Evolutionary conservation across 2,113 vertebrate species (phyloP).

Genomic region (Plotosus lineatus): DNA sequence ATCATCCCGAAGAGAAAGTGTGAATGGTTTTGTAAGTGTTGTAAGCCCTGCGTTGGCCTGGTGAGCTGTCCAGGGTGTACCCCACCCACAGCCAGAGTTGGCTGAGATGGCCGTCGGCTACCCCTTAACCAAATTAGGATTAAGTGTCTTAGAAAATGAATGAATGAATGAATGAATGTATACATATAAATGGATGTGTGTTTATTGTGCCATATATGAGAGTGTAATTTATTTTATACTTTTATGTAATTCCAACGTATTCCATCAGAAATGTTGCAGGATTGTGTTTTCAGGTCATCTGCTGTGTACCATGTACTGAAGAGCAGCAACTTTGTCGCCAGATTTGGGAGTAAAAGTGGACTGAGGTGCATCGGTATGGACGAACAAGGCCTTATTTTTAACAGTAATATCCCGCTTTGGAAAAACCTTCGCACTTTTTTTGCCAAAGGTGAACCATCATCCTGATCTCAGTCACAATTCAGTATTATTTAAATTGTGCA

Average conservation of each 20-base stretch:
- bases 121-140: no score
- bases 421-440: slow-evolving; percentile 84
- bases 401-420: slow-evolving; percentile 85
- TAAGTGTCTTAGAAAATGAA: no score
- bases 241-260: background rate
- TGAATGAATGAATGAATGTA: no score
- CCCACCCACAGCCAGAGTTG: no score
- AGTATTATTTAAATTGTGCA: background rate
- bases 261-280: background rate
- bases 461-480: background rate
- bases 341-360: slow-evolving; percentile 86
- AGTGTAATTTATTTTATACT: background rate
- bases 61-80: no score
- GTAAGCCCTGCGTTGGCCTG: no score
- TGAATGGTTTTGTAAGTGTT: no score
- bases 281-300: slow-evolving; percentile 75
- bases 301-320: slow-evolving; percentile 85
- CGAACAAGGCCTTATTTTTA: slow-evolving; percentile 91
- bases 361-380: slow-evolving; percentile 90
- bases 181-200: no score
- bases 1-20: no score
- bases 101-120: no score
- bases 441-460: slow-evolving; percentile 77
- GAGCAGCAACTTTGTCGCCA: slow-evolving; percentile 79
- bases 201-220: background rate